Conservation (phyloP, 2,888 invertebrate species). For the Drosophila robusta region DNA sequence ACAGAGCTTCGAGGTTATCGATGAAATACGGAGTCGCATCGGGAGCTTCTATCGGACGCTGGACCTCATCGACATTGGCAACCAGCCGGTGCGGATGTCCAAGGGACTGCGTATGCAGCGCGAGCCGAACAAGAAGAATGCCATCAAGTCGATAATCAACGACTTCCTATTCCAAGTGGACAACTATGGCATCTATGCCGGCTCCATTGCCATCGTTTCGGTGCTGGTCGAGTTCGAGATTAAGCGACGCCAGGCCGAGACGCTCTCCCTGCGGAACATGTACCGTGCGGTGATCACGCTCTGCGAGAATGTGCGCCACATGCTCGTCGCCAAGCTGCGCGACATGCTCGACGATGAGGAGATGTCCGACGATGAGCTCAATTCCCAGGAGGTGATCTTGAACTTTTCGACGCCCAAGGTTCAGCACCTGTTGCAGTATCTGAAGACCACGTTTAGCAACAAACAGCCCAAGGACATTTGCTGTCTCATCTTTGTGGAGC, state of each 20-base stretch:
- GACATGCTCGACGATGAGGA: conserved; percentile 79
- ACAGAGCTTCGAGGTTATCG: conserved; percentile 25
- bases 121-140: conserved; percentile 85
- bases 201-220: conserved; percentile 87
- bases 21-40: conserved; percentile 36
- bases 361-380: conserved; percentile 29
- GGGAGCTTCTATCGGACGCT: conserved; percentile 28
- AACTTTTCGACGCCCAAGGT: conserved; percentile 89
- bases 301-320: conserved; percentile 85
- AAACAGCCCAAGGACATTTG: conserved; percentile 79
- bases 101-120: conserved; percentile 54
- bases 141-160: conserved; percentile 85
- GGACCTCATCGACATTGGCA: conserved; percentile 64
- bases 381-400: conserved; percentile 83
- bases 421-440: conserved; percentile 87
- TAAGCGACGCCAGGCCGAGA: conserved; percentile 86
- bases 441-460: conserved; percentile 87
- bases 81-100: conserved; percentile 57
- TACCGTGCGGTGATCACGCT: conserved; percentile 68
- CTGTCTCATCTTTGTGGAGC: conserved; percentile 83
- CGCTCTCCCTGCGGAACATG: conserved; percentile 80
- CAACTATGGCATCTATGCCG: conserved; percentile 87
- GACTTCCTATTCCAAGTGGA: conserved; percentile 86
- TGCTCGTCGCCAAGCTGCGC: conserved; percentile 86
- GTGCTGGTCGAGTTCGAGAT: conserved; percentile 88